These are phyloP conservation scores for Drosophila gunungcola DNA, from an alignment of 1,140 invertebrate species.

Conservation along the genomic window DNA sequence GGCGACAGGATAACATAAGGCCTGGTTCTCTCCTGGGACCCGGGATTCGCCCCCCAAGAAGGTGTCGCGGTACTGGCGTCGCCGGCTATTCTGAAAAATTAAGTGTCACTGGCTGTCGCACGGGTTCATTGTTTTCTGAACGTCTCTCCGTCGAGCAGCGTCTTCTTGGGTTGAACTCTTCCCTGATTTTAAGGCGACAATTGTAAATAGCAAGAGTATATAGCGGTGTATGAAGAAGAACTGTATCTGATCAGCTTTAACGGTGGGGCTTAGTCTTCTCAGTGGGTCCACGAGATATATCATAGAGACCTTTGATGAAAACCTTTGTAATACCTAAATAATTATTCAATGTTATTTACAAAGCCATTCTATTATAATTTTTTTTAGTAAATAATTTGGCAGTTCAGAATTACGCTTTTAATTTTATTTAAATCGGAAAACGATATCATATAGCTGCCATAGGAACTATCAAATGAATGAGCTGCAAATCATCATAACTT, in stretches of 20 bases:
- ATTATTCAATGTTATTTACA: too few relatives aligned
- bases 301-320: too few relatives aligned
- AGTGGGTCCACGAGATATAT: too few relatives aligned
- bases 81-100: constrained; percentile 73
- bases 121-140: constrained; percentile 69
- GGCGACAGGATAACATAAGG: constrained; percentile 34
- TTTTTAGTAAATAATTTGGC: too few relatives aligned
- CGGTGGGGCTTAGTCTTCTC: too few relatives aligned
- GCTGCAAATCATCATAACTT: too few relatives aligned
- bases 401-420: too few relatives aligned
- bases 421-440: too few relatives aligned
- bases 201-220: background rate
- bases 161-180: background rate
- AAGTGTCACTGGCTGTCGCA: constrained; percentile 73
- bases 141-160: constrained; percentile 25
- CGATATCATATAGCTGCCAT: too few relatives aligned
- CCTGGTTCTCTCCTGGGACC: constrained; percentile 18
- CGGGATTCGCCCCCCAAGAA: background rate
- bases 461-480: too few relatives aligned
- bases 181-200: background rate
- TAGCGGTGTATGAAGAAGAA: background rate
- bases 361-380: too few relatives aligned
- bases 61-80: constrained; percentile 39
- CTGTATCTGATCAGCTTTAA: background rate
- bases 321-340: too few relatives aligned